Conservation (phyloP, 2,113 vertebrate species). For the Eurypyga helias region DNA sequence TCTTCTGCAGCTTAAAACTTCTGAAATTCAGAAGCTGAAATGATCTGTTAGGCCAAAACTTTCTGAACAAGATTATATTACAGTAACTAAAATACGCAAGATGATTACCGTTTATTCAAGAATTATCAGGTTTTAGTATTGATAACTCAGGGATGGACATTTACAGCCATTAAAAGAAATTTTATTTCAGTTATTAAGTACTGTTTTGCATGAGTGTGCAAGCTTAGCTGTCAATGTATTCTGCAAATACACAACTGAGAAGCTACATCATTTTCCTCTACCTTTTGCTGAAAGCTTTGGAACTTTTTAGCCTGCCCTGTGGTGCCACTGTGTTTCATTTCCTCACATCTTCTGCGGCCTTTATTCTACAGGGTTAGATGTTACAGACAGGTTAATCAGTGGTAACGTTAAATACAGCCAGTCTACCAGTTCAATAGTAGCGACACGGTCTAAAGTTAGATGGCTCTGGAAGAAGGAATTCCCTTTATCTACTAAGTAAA, state of each 20-base stretch:
- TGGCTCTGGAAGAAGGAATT: background rate
- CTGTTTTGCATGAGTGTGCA: background rate
- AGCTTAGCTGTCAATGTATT: background rate
- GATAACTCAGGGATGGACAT: background rate
- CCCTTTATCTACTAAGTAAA: background rate
- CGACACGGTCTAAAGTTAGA: background rate
- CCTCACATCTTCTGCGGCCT: background rate
- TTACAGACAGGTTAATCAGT: background rate
- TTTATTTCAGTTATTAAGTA: background rate
- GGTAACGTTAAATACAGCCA: background rate
- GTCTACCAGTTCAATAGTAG: background rate
- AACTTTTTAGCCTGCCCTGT: background rate
- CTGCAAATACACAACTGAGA: background rate
- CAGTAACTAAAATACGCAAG: background rate
- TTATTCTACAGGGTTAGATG: background rate
- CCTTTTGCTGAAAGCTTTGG: background rate
- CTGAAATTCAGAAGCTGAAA: slow-evolving; percentile 1
- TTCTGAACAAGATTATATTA: background rate
- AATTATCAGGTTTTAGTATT: background rate
- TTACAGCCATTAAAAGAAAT: background rate
- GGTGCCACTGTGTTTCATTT: background rate
- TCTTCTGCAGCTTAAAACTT: background rate
- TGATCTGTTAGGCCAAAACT: background rate
- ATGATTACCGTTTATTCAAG: background rate
- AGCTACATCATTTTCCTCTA: background rate